These are phyloP conservation scores for Chrysemys picta DNA, from an alignment of 2,113 vertebrate genomes.

Conservation along the genomic window DNA sequence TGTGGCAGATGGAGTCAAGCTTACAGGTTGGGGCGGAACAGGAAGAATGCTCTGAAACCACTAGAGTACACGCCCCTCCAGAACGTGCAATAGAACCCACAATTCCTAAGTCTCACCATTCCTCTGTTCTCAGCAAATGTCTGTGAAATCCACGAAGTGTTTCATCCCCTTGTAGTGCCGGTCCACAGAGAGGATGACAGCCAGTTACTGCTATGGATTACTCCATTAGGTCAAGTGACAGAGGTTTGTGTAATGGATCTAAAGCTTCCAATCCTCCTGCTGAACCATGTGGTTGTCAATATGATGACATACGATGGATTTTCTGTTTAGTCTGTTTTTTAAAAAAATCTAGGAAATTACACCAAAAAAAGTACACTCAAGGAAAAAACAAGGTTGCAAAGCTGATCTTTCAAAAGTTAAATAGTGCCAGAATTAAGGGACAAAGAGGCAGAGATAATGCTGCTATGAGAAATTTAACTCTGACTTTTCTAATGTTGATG, in stretches of 20 bases:
- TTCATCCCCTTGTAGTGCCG: constrained; percentile 21
- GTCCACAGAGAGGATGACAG: constrained; percentile 20
- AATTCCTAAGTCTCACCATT: neutral
- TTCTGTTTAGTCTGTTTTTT: constrained; percentile 8
- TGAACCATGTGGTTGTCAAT: neutral
- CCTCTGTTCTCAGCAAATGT: neutral
- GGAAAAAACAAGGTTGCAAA: constrained; percentile 15
- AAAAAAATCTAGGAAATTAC: constrained; percentile 1
- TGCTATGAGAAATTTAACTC: constrained; percentile 18
- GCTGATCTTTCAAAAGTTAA: neutral
- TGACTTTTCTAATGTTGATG: neutral
- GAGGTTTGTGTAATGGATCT: constrained; percentile 34
- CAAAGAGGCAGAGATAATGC: constrained; percentile 18
- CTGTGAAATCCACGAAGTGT: neutral
- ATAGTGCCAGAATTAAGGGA: neutral
- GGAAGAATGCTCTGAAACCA: neutral
- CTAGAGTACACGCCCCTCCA: neutral
- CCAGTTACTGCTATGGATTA: constrained; percentile 41
- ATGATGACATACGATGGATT: constrained; percentile 14
- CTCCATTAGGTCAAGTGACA: constrained; percentile 40
- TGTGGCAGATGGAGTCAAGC: neutral
- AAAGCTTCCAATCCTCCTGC: constrained; percentile 28
- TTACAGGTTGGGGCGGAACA: neutral
- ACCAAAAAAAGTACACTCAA: constrained; percentile 50
- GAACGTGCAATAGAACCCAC: neutral